A percentile compares a stretch with the other conserved stretches of the same genome.
Evolutionary conservation across 2,888 invertebrate genomes (phyloP).

Genomic region (Plebejus melissa): DNA sequence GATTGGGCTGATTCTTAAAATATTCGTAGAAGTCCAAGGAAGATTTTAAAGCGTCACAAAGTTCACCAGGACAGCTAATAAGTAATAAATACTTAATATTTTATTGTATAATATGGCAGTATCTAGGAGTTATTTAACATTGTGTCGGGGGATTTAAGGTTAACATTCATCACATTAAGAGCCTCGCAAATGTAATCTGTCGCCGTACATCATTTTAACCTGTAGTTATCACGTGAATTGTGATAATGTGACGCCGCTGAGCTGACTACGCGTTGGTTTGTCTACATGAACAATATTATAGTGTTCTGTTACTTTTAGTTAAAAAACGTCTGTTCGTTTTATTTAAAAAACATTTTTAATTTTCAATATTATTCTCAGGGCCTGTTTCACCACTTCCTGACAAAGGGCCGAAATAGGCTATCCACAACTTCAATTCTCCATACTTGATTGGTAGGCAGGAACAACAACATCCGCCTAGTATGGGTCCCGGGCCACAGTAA

Average conservation of each 20-base stretch:
- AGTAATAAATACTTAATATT: not conserved
- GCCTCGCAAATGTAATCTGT: constrained; percentile 34
- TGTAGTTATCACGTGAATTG: constrained; percentile 30
- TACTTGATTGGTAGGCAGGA: no score
- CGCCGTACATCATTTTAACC: constrained; percentile 36
- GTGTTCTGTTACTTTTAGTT: no score
- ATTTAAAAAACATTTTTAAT: not conserved
- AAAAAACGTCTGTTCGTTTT: not conserved
- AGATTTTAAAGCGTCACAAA: no score
- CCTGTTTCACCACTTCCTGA: no score
- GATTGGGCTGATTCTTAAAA: no score
- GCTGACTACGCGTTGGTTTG: not conserved
- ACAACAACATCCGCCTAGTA: no score
- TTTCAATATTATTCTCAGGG: not conserved
- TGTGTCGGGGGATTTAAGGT: not conserved
- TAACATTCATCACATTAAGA: constrained; percentile 28
- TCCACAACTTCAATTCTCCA: no score
- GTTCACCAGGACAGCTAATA: no score
- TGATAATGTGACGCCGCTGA: not conserved
- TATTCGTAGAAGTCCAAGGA: no score
- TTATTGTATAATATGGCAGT: not conserved
- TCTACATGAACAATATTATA: not conserved
- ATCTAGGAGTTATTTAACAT: not conserved
- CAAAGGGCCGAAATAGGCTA: no score
- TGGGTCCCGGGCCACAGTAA: no score